phyloP scores from a whole-genome alignment of 2,888 invertebrate genomes.

The Zaprionus bogoriensis region DNA sequence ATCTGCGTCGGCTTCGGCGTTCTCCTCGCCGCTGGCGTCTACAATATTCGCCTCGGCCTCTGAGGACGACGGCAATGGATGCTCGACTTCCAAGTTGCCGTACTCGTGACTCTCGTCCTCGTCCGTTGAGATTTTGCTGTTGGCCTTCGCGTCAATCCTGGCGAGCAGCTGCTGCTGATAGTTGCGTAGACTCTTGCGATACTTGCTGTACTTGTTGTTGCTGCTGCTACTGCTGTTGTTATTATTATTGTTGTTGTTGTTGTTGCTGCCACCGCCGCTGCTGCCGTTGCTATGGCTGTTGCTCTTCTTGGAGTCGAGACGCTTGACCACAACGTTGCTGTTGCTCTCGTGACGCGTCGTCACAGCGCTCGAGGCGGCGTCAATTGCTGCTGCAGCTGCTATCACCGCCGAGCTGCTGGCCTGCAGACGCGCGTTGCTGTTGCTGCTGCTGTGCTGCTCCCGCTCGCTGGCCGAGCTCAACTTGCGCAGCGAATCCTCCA shows the following conservation, averaged over 20 bases:
- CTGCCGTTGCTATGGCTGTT: conserved; percentile 15
- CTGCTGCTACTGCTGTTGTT: conserved; percentile 26
- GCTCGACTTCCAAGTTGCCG: conserved; percentile 37
- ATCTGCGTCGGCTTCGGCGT: not conserved
- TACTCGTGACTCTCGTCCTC: conserved; percentile 23
- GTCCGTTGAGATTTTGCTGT: conserved; percentile 10
- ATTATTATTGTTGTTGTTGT: conserved; percentile 33
- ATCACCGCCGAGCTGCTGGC: conserved; percentile 52
- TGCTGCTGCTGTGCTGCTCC: conserved; percentile 24
- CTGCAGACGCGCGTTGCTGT: conserved; percentile 38
- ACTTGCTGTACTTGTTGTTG: conserved; percentile 60
- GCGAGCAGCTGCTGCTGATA: conserved; percentile 62
- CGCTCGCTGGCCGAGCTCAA: no score
- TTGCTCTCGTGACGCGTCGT: conserved; percentile 21
- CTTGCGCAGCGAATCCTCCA: conserved; percentile 20
- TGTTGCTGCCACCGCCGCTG: conserved; percentile 36
- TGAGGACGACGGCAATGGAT: conserved; percentile 28
- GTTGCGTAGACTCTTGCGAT: conserved; percentile 70
- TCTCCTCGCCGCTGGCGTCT: not conserved
- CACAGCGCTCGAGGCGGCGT: conserved; percentile 21
- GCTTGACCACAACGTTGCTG: conserved; percentile 31
- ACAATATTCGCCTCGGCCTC: conserved; percentile 10
- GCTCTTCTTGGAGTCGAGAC: conserved; percentile 35
- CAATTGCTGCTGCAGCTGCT: conserved; percentile 58
- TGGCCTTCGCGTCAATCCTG: conserved; percentile 39